A percentile compares a stretch with the other conserved stretches of the same genome.
These are phyloP conservation scores for Nothobranchius furzeri DNA, from an alignment of 2,113 vertebrate species.

Conservation along the genomic window DNA sequence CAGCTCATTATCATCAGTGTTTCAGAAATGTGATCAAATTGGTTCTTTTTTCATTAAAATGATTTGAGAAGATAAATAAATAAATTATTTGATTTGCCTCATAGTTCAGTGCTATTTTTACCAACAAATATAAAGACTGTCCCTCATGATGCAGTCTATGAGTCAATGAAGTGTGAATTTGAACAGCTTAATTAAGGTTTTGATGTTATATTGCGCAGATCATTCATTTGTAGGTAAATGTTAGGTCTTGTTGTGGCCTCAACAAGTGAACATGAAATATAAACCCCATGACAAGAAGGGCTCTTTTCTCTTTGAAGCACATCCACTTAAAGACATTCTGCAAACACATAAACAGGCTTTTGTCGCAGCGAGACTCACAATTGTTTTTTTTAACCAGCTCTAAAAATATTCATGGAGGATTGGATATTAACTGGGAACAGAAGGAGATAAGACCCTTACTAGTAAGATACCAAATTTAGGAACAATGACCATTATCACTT, in stretches of 20 bases:
- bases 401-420: conserved; percentile 36
- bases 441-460: conserved; percentile 25
- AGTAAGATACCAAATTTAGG: conserved; percentile 26
- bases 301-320: conserved; percentile 20
- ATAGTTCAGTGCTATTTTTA: background rate
- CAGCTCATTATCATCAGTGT: background rate
- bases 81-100: background rate
- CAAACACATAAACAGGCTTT: conserved; percentile 14
- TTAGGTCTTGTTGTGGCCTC: background rate
- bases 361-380: conserved; percentile 23
- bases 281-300: background rate
- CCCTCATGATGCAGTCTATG: background rate
- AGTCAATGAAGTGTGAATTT: background rate
- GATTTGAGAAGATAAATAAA: conserved; percentile 1
- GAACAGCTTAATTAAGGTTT: background rate
- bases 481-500: conserved; percentile 35
- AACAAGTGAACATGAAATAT: background rate
- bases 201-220: background rate
- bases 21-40: background rate
- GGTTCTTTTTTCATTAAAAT: background rate
- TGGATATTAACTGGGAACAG: conserved; percentile 33
- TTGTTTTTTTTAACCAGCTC: conserved; percentile 18
- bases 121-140: background rate
- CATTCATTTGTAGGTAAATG: background rate
- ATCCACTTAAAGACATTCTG: conserved; percentile 10